Conservation (phyloP, 2,888 invertebrate species). For the Parasteatoda lunata region DNA sequence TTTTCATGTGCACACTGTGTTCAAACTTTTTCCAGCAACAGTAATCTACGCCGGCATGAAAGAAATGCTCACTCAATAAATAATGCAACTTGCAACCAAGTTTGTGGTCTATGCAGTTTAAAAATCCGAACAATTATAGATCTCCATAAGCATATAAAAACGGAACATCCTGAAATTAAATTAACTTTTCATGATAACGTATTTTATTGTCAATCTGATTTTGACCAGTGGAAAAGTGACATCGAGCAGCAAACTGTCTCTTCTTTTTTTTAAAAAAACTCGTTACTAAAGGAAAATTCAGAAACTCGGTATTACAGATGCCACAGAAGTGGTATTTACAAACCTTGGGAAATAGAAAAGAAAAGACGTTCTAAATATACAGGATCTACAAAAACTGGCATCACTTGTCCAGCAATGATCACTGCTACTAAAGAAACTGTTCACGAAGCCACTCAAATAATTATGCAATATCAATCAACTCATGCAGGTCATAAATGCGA, state of each 20-base stretch:
- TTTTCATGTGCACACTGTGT: too few relatives aligned
- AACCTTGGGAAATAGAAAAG: background rate
- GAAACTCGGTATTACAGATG: constrained; percentile 7
- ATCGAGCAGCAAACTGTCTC: constrained; percentile 6
- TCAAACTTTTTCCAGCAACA: too few relatives aligned
- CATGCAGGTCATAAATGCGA: background rate
- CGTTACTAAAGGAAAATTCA: background rate
- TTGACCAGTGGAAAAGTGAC: background rate
- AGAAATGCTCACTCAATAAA: too few relatives aligned
- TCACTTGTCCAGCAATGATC: constrained; percentile 6
- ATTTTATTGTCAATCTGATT: constrained; percentile 7
- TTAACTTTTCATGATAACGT: background rate
- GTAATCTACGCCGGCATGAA: too few relatives aligned
- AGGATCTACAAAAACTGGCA: background rate
- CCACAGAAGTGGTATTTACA: constrained; percentile 1
- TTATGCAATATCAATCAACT: background rate
- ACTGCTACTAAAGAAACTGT: background rate
- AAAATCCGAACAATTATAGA: background rate
- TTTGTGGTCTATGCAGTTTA: background rate
- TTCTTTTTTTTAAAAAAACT: background rate
- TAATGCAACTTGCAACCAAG: too few relatives aligned
- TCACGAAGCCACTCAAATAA: background rate
- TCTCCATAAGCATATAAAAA: background rate
- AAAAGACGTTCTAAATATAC: background rate
- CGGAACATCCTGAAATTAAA: background rate